Percentiles rank a stretch among this genome's conserved stretches.
These are phyloP conservation scores for Bombylius major DNA, from an alignment of 2,888 invertebrate species.

Conservation along the genomic window DNA sequence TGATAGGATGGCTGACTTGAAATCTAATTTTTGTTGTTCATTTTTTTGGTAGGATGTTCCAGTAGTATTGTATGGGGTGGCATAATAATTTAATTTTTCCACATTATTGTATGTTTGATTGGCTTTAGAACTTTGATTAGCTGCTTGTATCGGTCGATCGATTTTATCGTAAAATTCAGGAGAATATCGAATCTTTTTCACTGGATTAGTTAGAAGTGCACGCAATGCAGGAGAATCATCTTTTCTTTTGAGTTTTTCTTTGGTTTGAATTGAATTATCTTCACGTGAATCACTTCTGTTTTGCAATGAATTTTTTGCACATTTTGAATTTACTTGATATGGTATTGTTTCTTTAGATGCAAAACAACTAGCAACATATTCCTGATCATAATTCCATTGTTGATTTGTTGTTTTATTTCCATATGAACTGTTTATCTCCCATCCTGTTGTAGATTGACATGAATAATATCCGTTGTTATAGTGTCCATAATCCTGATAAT, in stretches of 20 bases:
- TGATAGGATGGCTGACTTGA: constrained; percentile 22
- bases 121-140: constrained; percentile 19
- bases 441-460: neutral
- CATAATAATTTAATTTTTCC: neutral
- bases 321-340: neutral
- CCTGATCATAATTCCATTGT: neutral
- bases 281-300: neutral
- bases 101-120: neutral
- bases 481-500: neutral
- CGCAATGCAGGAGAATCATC: constrained; percentile 46
- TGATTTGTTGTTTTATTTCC: neutral
- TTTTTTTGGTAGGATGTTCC: constrained; percentile 13
- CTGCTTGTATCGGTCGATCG: neutral
- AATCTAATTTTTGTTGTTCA: neutral
- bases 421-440: neutral
- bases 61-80: no score
- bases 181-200: constrained; percentile 30
- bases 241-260: neutral
- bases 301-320: neutral
- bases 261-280: neutral
- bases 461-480: neutral
- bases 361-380: neutral
- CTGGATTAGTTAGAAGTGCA: constrained; percentile 42
- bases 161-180: constrained; percentile 29
- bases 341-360: no score